Base-by-base conservation (phyloP, 1,140 invertebrate species). In the Hydropsyche tenuis region DNA sequence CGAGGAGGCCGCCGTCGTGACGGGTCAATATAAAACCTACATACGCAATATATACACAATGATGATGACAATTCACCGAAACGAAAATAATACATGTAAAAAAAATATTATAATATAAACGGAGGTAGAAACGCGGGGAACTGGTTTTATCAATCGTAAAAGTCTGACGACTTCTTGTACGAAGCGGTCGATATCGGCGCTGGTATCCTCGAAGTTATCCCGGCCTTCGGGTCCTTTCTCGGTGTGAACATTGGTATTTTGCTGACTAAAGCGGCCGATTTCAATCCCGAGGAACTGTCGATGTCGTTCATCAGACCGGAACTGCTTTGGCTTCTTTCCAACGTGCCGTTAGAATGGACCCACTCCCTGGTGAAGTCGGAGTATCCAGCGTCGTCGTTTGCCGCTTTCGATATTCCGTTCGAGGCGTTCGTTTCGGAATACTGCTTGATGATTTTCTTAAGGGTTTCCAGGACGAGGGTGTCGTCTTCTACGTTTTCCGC, bases 361-460 rank as follows among this genome's bases (percentile, higher is more conserved):
- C 90, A 91, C n/a, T 89, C 89, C 23, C 87, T 87, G 6, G 90
- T 89, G 71, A 91, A 91, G 65, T 90, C 90, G 73, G 90, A 85
- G 37, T 87, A 90, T n/a, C 88, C 86, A 3, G 86, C 86, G 76
- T 86, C 84, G 70, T 91, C 87, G 14, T 85, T 86, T 76, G 83
- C 87, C 9, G 85, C 79, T 64, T 85, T 85, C 0, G 81, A 83
- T 65, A 83, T 72, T 5, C 65, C 70, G 27, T 56, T 56, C 37
- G 7, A 20, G 81, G 81, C 37, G 83, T 82, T n/a, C 86, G 42
- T 78, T 77, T 85, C 84, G 0, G 87, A 87, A 74, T 92, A 92
- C 65, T 90, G 87, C 25, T 87, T 88, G 7, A 93, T 83, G 14
- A 93, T 84, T 6, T 89, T 88, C 77, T 92, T 91, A 80, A 93